Percentiles rank a stretch among this genome's conserved stretches.
These are phyloP conservation scores for Lontra canadensis DNA, from an alignment of 2,113 vertebrate genomes.

Conservation along the genomic window DNA sequence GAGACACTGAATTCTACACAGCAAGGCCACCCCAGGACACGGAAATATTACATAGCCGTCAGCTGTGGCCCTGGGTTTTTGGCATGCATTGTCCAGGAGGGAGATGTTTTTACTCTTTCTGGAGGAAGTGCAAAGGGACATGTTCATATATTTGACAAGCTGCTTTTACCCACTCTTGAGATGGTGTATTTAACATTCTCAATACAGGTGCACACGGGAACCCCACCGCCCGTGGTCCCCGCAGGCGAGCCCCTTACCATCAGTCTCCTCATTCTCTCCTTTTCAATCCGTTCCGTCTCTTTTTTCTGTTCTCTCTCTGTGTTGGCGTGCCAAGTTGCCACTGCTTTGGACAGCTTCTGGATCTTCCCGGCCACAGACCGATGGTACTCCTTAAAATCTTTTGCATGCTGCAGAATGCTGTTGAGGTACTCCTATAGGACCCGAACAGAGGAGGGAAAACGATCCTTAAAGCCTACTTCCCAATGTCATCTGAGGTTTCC, in stretches of 20 bases:
- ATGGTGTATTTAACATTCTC: neutral
- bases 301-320: constrained; percentile 99
- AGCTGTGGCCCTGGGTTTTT: neutral
- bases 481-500: neutral
- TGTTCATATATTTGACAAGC: neutral
- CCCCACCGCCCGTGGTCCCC: neutral
- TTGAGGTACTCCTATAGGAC: constrained; percentile 95
- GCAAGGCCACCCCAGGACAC: neutral
- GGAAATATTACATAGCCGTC: neutral
- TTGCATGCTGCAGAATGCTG: constrained; percentile 98
- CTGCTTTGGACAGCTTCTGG: constrained; percentile 96
- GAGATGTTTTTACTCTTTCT: neutral
- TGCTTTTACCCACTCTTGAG: neutral
- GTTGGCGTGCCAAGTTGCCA: constrained; percentile 98
- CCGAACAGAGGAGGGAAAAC: neutral
- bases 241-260: constrained; percentile 87
- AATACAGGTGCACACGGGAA: accelerated
- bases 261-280: constrained; percentile 97
- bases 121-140: neutral
- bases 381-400: constrained; percentile 99
- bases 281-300: constrained; percentile 97
- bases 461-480: neutral
- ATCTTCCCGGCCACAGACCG: constrained; percentile 96
- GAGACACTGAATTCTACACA: neutral
- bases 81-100: neutral